phyloP scores from a whole-genome alignment of 92 coral and sea anemone genomes.

The Zoanthus gigantus region DNA sequence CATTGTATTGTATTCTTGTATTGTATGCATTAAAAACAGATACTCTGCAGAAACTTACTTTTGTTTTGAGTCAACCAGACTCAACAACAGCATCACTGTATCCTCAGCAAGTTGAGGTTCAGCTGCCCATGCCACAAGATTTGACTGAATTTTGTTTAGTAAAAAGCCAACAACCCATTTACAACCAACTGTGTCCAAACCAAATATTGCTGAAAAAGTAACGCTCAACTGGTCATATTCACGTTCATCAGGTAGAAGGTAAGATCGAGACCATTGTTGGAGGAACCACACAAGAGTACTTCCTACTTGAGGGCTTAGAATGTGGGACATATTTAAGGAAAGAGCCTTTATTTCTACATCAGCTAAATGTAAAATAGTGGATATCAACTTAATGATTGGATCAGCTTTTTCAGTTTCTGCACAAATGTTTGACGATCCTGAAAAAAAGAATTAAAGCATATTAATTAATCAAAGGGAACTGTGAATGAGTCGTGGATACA shows the following conservation, averaged over 20 bases:
- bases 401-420: slow-evolving; percentile 71
- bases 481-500: too few relatives aligned
- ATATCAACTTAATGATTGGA: slow-evolving; percentile 78
- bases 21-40: too few relatives aligned
- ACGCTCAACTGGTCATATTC: slow-evolving; percentile 89
- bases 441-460: neutral
- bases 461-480: too few relatives aligned
- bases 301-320: slow-evolving; percentile 93
- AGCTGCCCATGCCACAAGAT: slow-evolving; percentile 88
- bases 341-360: slow-evolving; percentile 84
- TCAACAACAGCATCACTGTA: slow-evolving; percentile 81
- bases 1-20: too few relatives aligned
- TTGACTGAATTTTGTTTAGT: slow-evolving; percentile 83
- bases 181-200: slow-evolving; percentile 81
- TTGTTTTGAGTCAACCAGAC: slow-evolving; percentile 82
- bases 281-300: slow-evolving; percentile 95
- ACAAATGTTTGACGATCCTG: slow-evolving; percentile 57
- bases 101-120: slow-evolving; percentile 90
- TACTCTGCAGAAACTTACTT: slow-evolving; percentile 59
- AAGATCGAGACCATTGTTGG: slow-evolving; percentile 83
- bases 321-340: slow-evolving; percentile 75
- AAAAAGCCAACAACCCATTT: slow-evolving; percentile 90
- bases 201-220: slow-evolving; percentile 77
- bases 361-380: slow-evolving; percentile 79
- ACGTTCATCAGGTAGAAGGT: slow-evolving; percentile 87